These are phyloP conservation scores for Bradypodion pumilum DNA, from an alignment of 2,797 vertebrate genomes.

Conservation along the genomic window DNA sequence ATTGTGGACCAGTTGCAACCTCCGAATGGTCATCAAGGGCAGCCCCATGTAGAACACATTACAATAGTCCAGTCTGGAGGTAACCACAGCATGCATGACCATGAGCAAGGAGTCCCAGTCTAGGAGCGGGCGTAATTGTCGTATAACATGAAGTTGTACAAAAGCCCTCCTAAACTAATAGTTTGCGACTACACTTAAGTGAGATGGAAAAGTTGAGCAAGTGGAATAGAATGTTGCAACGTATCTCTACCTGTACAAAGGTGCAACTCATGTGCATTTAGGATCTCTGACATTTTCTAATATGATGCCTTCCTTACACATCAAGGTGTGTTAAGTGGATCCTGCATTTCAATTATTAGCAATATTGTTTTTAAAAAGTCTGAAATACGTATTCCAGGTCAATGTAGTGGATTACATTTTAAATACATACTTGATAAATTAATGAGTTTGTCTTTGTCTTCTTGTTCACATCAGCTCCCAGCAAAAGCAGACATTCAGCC, in stretches of 20 bases:
- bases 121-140: too few species aligned
- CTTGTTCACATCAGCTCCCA: conserved; percentile 90
- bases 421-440: conserved; percentile 85
- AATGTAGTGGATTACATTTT: background rate
- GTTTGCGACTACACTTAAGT: background rate
- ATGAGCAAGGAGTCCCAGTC: too few species aligned
- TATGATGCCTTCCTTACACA: too few species aligned
- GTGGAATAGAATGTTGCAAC: background rate
- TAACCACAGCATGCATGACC: too few species aligned
- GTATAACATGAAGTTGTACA: too few species aligned
- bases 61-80: too few species aligned
- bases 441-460: conserved; percentile 86
- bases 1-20: too few species aligned
- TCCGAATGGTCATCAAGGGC: too few species aligned
- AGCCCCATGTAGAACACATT: too few species aligned
- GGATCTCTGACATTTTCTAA: background rate
- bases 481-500: conserved; percentile 89
- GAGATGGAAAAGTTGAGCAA: background rate
- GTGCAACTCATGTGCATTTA: background rate
- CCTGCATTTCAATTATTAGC: background rate
- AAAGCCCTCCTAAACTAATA: too few species aligned
- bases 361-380: background rate
- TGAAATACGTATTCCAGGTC: background rate
- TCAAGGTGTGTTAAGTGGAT: background rate
- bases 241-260: background rate